Evolutionary conservation across 2,888 invertebrate species (phyloP).

Genomic region (Hyposoter didymator): DNA sequence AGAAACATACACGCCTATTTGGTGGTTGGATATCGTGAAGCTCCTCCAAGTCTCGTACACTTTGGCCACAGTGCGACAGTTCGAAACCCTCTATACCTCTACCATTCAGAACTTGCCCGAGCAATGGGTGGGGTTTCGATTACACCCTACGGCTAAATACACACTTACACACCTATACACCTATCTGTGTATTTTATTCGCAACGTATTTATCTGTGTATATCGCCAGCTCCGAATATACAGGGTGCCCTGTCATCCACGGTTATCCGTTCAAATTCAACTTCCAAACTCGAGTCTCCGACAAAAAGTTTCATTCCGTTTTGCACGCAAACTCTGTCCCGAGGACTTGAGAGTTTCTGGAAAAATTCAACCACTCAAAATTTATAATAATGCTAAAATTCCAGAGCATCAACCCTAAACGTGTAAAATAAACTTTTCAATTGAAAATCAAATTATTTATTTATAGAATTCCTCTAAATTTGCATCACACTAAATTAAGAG

Average conservation of each 20-base stretch:
- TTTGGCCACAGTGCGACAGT: slow-evolving; percentile 13
- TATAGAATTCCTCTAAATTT: no score
- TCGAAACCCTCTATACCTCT: slow-evolving; percentile 20
- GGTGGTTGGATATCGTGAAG: slow-evolving; percentile 22
- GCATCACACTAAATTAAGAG: no score
- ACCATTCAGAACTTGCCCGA: slow-evolving; percentile 31
- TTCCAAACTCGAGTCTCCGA: not conserved
- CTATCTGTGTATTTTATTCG: not conserved
- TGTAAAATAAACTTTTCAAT: no score
- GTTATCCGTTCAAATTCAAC: not conserved
- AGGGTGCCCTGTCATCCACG: not conserved
- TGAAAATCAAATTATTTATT: no score
- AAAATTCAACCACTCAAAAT: not conserved
- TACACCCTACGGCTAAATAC: slow-evolving; percentile 56
- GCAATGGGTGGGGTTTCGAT: slow-evolving; percentile 36
- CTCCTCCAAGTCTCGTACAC: slow-evolving; percentile 51
- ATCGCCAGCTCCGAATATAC: not conserved
- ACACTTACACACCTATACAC: not conserved
- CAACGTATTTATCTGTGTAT: not conserved
- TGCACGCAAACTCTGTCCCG: not conserved
- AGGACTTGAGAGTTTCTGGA: not conserved
- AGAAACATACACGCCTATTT: slow-evolving; percentile 63
- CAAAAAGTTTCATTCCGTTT: not conserved
- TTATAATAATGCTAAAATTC: no score
- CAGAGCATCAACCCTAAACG: no score